phyloP scores from a whole-genome alignment of 2,113 vertebrate genomes.

The Centrocercus urophasianus region DNA sequence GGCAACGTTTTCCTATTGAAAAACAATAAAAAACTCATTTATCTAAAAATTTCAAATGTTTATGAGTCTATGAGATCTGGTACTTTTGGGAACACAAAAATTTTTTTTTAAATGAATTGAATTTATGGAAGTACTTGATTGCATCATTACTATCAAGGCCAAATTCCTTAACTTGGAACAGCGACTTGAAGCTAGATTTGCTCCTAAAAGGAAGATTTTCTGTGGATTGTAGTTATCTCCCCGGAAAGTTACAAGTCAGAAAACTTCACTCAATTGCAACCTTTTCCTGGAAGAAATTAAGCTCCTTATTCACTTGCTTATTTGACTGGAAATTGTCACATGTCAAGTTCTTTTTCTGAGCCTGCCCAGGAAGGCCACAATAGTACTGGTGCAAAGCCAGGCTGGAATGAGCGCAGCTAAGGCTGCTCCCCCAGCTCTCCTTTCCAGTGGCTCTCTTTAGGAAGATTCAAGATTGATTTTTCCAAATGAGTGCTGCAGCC shows the following conservation, averaged over 20 bases:
- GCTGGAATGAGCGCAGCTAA: background rate
- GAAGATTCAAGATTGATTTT: background rate
- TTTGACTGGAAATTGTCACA: fast-evolving
- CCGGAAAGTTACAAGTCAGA: background rate
- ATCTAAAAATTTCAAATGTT: slow-evolving; percentile 16
- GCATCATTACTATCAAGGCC: slow-evolving; percentile 41
- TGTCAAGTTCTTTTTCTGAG: background rate
- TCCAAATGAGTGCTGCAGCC: background rate
- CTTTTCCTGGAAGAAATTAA: background rate
- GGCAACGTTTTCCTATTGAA: slow-evolving; percentile 26
- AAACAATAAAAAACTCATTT: slow-evolving; percentile 5
- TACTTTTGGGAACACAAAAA: slow-evolving; percentile 18
- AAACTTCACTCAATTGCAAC: background rate
- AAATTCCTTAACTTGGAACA: slow-evolving; percentile 26
- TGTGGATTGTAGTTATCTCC: background rate
- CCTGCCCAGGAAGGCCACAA: fast-evolving
- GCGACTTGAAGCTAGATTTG: slow-evolving; percentile 12
- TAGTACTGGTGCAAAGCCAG: background rate
- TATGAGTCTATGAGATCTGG: slow-evolving; percentile 18
- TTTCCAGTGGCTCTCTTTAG: background rate
- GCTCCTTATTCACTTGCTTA: background rate
- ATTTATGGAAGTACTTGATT: slow-evolving; percentile 38
- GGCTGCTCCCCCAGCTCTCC: fast-evolving
- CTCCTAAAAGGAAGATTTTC: background rate
- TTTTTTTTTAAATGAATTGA: slow-evolving; percentile 50